A percentile compares a stretch with the other conserved stretches of the same genome.
These are phyloP conservation scores for Tenthredo distinguenda DNA, from an alignment of 2,888 invertebrate genomes.

Conservation along the genomic window DNA sequence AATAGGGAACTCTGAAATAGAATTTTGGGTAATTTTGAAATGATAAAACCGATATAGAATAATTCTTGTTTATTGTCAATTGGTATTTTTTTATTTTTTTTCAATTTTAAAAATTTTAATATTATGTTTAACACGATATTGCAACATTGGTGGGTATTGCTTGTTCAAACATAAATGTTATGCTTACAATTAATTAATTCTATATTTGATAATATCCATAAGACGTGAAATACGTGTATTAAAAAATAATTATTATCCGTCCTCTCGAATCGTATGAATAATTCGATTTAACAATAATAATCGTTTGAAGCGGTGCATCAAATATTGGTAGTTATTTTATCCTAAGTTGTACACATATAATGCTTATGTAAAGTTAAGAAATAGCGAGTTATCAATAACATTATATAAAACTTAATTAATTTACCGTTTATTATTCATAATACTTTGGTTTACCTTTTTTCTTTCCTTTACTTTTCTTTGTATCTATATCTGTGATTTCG, in stretches of 20 bases:
- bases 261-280: background rate
- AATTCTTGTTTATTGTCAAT: background rate
- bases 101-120: slow-evolving; percentile 47
- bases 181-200: slow-evolving; percentile 22
- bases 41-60: background rate
- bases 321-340: background rate
- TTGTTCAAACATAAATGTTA: background rate
- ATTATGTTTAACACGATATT: slow-evolving; percentile 49
- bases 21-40: background rate
- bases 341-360: slow-evolving; percentile 26
- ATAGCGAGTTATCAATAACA: background rate
- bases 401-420: background rate
- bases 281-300: background rate
- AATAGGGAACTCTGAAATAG: background rate
- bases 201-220: background rate
- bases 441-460: slow-evolving; percentile 41
- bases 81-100: background rate
- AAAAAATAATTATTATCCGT: slow-evolving; percentile 10
- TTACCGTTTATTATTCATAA: slow-evolving; percentile 29
- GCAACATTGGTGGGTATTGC: slow-evolving; percentile 38
- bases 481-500: background rate
- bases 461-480: background rate
- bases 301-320: slow-evolving; percentile 3
- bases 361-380: background rate
- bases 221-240: background rate